phyloP scores from a whole-genome alignment of 1,140 invertebrate species.

The Lithobius niger region DNA sequence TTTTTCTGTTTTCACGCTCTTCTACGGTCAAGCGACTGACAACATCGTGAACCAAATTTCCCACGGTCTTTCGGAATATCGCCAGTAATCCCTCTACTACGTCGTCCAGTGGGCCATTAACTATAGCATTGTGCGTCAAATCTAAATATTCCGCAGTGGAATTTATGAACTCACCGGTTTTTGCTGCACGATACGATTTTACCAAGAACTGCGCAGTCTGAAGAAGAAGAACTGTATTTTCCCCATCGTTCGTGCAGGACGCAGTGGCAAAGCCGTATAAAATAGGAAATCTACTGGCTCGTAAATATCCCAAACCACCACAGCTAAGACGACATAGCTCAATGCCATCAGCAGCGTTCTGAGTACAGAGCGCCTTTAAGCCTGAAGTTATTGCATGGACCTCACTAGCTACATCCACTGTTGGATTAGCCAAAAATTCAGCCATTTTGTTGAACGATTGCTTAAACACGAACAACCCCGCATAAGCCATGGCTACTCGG shows the following conservation, averaged over 20 bases:
- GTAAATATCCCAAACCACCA: constrained; percentile 87
- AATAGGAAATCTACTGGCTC: constrained; percentile 64
- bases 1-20: too few species aligned
- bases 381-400: constrained; percentile 79
- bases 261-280: constrained; percentile 69
- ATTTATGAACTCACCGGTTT: constrained; percentile 7
- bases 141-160: constrained; percentile 7
- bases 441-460: constrained; percentile 68
- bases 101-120: too few species aligned
- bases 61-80: too few species aligned
- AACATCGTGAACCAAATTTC: too few species aligned
- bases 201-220: constrained; percentile 78
- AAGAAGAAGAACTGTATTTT: constrained; percentile 82
- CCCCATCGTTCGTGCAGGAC: constrained; percentile 85
- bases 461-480: constrained; percentile 54
- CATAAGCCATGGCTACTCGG: constrained; percentile 59
- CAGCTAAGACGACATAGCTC: constrained; percentile 71
- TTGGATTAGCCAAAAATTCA: too few species aligned
- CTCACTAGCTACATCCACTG: too few species aligned
- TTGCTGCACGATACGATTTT: too few species aligned
- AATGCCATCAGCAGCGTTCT: constrained; percentile 52
- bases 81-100: too few species aligned
- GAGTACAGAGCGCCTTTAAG: constrained; percentile 71
- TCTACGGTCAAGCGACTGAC: too few species aligned
- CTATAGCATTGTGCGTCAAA: constrained; percentile 13